A percentile compares a stretch with the other conserved stretches of the same genome.
Evolutionary conservation across 1,140 invertebrate genomes (phyloP).

Genomic region (Hormaphis cornu): DNA sequence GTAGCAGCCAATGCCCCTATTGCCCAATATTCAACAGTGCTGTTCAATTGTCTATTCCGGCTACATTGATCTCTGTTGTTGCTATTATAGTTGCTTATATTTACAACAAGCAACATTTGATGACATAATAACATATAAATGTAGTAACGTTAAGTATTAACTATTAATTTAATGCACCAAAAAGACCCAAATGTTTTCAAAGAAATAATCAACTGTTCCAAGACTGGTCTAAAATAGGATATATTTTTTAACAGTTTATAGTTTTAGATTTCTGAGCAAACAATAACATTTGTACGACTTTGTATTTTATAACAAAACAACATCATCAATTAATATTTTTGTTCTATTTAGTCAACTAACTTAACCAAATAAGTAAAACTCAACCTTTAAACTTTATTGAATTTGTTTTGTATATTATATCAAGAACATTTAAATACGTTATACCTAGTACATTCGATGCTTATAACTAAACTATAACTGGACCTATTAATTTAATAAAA

Average conservation of each 20-base stretch:
- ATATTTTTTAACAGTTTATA: not conserved
- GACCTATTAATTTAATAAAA: too few relatives aligned
- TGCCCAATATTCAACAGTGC: conserved; percentile 80
- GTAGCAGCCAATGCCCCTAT: conserved; percentile 94
- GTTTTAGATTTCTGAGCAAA: not conserved
- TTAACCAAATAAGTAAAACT: too few relatives aligned
- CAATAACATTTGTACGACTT: too few relatives aligned
- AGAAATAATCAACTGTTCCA: not conserved
- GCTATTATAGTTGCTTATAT: not conserved
- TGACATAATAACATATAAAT: not conserved
- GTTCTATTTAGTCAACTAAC: too few relatives aligned
- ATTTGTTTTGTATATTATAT: too few relatives aligned
- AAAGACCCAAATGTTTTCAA: not conserved
- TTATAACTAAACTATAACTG: too few relatives aligned
- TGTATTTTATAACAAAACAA: too few relatives aligned
- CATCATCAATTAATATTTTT: too few relatives aligned
- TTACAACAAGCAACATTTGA: not conserved
- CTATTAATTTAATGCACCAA: not conserved
- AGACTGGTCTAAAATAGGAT: conserved; percentile 8
- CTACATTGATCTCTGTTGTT: not conserved
- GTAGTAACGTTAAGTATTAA: not conserved
- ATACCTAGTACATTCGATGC: too few relatives aligned
- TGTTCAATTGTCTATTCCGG: not conserved
- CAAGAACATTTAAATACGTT: too few relatives aligned
- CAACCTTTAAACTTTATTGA: too few relatives aligned